Evolutionary conservation across 2,797 vertebrate species (phyloP), one percentile per base, ranked within the genome.

Genomic region (Podarcis siculus): DNA sequence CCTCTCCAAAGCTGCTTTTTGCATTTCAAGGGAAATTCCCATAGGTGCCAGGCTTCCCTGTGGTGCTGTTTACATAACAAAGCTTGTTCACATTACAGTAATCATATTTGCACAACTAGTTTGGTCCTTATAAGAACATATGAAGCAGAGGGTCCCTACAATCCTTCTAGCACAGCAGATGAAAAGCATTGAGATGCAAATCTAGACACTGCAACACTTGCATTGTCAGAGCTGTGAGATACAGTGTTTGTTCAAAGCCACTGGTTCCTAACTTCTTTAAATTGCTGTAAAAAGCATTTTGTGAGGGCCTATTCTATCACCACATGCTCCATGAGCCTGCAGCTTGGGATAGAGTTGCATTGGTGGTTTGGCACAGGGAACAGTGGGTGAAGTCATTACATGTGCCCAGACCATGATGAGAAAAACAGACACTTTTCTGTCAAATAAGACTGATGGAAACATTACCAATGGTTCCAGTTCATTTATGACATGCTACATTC

Each of bases 351-450:
- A 72, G 32, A 39, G 67, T 30, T 67, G 58, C 69, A 67, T 90
- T 89, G 85, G 92, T 85, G 93, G 91, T 93, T 91, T 96, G 95
- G 94, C n/a, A 66, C 73, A 88, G 25, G 4, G 58, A 83, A n/a
- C 13, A 80, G 21, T n/a, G 27, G 64, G 86, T 61, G 89, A 93
- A 55, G 71, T 85, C 85, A 77, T 81, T 55, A 64, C 21, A 4
- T 89, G 86, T 93, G 86, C 84, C 90, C 88, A 88, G 73, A 86
- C 45, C 10, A 67, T 91, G 92, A 94, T 87, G 89, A 90, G 72
- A 95, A 95, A 96, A 93, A n/a, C 82, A 92, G 91, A 79, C 9
- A n/a, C 72, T 12, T 45, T 42, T 61, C 69, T 87, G 45, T 83
- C 83, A 89, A 81, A 75, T 83, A 49, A 32, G 49, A 89, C 61